Evolutionary conservation across 2,113 vertebrate species (phyloP), one percentile per base, ranked within the genome.

Genomic region (Helogale parvula): DNA sequence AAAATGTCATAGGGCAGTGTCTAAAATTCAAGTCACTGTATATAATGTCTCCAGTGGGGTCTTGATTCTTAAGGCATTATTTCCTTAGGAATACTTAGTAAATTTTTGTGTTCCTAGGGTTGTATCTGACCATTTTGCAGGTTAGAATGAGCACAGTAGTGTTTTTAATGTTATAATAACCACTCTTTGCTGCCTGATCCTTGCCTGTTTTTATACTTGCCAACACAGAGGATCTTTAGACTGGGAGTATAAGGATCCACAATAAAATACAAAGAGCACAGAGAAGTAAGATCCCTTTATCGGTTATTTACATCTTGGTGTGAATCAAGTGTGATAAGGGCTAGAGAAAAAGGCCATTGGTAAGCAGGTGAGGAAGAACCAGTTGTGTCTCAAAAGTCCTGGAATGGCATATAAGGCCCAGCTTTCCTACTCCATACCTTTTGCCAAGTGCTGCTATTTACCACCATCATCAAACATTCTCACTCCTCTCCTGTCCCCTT

Each of bases 231-330:
- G 1, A 45, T 69, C 31, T 94, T 82, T 63, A n/a, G 27, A 35
- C 66, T 54, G 23, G 82, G 85, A 98, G 89, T 63, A 68, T 38
- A 89, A 25, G 68, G 19, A 15, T 79, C 13, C 57, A 69, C 13
- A 82, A 76, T 65, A 45, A 84, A 95, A 96, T 60, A 23, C 19
- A 76, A 96, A 97, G 54, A 66, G 52, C 3, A 13, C 21, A 80
- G 65, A 31, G 29, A 83, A 1, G n/a, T 47, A 65, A 76, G 85
- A 50, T 54, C 25, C 14, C 7, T 80, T 89, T 60, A 79, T 93
- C 45, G 66, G 45, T 86, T 91, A 94, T 97, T 88, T 91, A 52
- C 11, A 80, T 93, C 35, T 94, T 27, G 21, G 10, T 77, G 33
- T 84, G 80, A 95, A 88, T 71, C 52, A 85, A 77, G 45, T 23